Evolutionary conservation across 2,113 vertebrate species (phyloP).

Genomic region (Empidonax alnorum): DNA sequence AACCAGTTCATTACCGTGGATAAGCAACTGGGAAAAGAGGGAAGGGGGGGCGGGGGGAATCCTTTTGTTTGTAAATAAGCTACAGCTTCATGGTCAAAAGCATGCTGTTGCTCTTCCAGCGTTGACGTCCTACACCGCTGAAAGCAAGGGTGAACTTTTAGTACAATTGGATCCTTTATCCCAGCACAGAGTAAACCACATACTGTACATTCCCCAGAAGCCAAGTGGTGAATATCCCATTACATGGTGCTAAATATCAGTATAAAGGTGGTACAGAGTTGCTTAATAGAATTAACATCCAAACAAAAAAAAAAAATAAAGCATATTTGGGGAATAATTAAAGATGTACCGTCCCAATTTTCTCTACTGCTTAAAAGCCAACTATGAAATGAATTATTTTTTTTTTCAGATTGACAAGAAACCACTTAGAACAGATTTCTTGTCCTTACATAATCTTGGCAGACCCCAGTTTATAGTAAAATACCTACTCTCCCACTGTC

Average conservation of each 20-base stretch:
- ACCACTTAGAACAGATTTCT: background rate
- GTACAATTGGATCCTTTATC: constrained; percentile 4
- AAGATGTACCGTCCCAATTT: constrained; percentile 4
- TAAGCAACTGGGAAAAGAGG: constrained; percentile 41
- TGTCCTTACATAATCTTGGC: background rate
- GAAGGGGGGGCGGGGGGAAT: background rate
- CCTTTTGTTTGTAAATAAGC: constrained; percentile 62
- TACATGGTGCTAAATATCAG: constrained; percentile 55
- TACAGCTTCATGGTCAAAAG: constrained; percentile 52
- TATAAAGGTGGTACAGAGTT: constrained; percentile 1
- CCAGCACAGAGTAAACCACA: background rate
- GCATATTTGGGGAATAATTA: background rate
- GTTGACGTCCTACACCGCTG: background rate
- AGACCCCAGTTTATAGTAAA: constrained; percentile 32
- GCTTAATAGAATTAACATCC: background rate
- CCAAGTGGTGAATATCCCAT: constrained; percentile 2
- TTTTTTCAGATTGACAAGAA: constrained; percentile 16
- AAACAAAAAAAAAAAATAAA: background rate
- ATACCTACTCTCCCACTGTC: background rate
- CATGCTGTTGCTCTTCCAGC: constrained; percentile 47
- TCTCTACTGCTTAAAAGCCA: constrained; percentile 33
- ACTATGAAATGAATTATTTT: background rate
- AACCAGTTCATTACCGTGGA: background rate
- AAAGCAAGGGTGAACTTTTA: constrained; percentile 25
- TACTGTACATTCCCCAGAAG: constrained; percentile 1